These are phyloP conservation scores for Microchrysa polita DNA, from an alignment of 2,888 invertebrate genomes.

Conservation along the genomic window DNA sequence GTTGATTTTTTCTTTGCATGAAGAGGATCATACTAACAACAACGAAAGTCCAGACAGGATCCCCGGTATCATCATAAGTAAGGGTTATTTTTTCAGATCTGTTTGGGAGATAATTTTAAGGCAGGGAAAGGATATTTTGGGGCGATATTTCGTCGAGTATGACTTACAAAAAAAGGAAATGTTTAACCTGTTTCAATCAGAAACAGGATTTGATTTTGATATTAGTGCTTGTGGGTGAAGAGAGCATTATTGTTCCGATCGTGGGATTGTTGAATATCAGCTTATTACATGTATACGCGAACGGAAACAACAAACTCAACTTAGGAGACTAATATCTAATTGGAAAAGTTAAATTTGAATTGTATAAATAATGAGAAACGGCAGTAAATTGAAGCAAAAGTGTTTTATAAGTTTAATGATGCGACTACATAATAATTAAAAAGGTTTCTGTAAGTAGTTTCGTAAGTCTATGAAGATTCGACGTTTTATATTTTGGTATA, in stretches of 20 bases:
- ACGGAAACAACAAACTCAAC: too few relatives aligned
- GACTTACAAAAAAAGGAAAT: constrained; percentile 23
- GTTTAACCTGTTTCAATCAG: constrained; percentile 28
- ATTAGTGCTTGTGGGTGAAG: not conserved
- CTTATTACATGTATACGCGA: too few relatives aligned
- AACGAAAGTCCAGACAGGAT: constrained; percentile 20
- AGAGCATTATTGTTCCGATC: not conserved
- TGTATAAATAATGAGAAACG: too few relatives aligned
- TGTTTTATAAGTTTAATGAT: too few relatives aligned
- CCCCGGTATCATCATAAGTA: constrained; percentile 9
- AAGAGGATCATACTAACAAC: constrained; percentile 11
- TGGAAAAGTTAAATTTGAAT: too few relatives aligned
- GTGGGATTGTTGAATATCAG: too few relatives aligned
- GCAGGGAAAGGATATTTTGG: constrained; percentile 31
- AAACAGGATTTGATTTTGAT: constrained; percentile 23
- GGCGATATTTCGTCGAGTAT: constrained; percentile 9
- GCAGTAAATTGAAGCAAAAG: too few relatives aligned
- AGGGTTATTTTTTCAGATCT: constrained; percentile 40
- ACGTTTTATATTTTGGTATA: too few relatives aligned
- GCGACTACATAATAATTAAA: too few relatives aligned
- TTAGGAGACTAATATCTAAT: too few relatives aligned
- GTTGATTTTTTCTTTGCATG: constrained; percentile 1
- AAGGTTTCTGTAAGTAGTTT: too few relatives aligned
- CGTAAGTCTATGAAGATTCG: too few relatives aligned
- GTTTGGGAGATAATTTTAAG: constrained; percentile 12